Conservation (phyloP, 2,888 invertebrate species). For the Macrosoma leucophasiata region DNA sequence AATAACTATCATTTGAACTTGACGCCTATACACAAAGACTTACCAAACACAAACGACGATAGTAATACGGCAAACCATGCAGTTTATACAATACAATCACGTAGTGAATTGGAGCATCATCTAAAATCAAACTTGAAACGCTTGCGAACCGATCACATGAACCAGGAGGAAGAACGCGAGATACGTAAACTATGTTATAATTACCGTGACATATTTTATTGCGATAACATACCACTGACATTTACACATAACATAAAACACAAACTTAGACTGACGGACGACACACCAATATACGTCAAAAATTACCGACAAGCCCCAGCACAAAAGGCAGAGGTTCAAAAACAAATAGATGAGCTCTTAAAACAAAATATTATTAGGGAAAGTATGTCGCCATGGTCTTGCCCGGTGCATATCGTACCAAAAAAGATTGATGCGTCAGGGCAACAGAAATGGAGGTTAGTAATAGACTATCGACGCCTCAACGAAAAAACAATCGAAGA, state of each 20-base stretch:
- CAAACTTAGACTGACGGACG: background rate
- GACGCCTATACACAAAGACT: background rate
- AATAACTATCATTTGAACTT: conserved; percentile 9
- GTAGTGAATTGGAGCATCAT: conserved; percentile 1
- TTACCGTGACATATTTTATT: conserved; percentile 4
- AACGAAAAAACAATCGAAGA: conserved; percentile 25
- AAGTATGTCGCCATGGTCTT: conserved; percentile 22
- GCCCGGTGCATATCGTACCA: conserved; percentile 23
- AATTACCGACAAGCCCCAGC: conserved; percentile 6
- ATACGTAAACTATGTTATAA: conserved; percentile 11
- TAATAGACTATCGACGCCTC: conserved; percentile 17
- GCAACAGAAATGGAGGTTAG: conserved; percentile 14
- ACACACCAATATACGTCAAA: conserved; percentile 1
- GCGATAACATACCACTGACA: conserved; percentile 4
- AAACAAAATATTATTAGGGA: conserved; percentile 21
- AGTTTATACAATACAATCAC: background rate
- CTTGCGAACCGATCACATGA: conserved; percentile 26
- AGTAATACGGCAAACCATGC: background rate
- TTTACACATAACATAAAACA: conserved; percentile 3
- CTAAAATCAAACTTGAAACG: conserved; percentile 20
- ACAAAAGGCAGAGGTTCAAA: conserved; percentile 24
- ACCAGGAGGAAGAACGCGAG: conserved; percentile 30
- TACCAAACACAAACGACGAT: conserved; percentile 2
- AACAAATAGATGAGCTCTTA: conserved; percentile 22
- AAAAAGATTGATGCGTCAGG: conserved; percentile 22